phyloP scores from a whole-genome alignment of 2,797 vertebrate species.

The Myotis pilosus region DNA sequence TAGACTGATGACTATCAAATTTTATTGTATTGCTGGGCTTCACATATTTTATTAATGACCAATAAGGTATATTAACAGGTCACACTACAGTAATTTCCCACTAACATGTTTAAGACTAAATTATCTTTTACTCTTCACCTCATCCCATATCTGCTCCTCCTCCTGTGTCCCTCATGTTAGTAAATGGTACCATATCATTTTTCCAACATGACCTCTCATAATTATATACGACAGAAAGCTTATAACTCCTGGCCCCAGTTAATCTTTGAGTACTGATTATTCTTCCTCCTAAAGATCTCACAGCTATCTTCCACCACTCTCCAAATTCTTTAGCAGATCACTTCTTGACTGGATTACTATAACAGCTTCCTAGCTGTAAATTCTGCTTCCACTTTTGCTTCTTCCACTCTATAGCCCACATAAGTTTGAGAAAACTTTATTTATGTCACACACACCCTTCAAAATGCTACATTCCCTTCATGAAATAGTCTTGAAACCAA shows the following conservation, averaged over 20 bases:
- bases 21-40: neutral
- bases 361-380: neutral
- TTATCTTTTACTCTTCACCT: neutral
- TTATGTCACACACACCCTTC: neutral
- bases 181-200: neutral
- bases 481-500: neutral
- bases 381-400: neutral
- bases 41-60: neutral
- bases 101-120: neutral
- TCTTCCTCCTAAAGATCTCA: neutral
- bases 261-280: neutral
- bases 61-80: neutral
- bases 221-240: neutral
- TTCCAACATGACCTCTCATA: neutral
- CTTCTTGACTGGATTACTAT: neutral
- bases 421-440: neutral
- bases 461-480: neutral
- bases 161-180: neutral
- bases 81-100: neutral
- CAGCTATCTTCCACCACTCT: neutral
- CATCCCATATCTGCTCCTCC: neutral
- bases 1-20: neutral
- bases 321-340: neutral
- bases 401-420: neutral
- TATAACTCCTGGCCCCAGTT: neutral